A percentile compares a stretch with the other conserved stretches of the same genome.
phyloP scores from a whole-genome alignment of 2,113 vertebrate genomes.

The Brevimyrus niger region DNA sequence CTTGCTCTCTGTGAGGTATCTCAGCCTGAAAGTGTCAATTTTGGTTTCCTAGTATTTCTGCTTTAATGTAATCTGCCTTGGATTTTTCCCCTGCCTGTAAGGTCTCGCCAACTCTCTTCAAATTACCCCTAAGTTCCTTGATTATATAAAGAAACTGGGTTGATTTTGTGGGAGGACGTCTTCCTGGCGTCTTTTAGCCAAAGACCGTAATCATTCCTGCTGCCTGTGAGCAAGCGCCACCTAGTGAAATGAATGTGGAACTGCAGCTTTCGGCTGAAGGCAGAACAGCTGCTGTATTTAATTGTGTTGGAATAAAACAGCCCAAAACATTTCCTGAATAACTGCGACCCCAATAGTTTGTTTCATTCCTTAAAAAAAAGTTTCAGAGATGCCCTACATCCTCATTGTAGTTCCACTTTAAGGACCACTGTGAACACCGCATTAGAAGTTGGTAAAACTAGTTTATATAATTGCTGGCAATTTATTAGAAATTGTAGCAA shows the following conservation, averaged over 20 bases:
- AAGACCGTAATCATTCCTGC: background rate
- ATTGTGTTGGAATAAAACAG: background rate
- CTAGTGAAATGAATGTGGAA: constrained; percentile 4
- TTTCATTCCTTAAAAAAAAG: background rate
- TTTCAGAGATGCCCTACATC: background rate
- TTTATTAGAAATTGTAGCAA: background rate
- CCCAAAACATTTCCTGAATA: background rate
- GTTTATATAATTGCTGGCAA: background rate
- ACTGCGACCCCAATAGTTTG: background rate
- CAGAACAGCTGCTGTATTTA: background rate
- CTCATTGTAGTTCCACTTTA: background rate
- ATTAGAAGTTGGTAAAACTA: background rate
- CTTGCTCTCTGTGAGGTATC: background rate
- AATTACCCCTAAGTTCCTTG: background rate
- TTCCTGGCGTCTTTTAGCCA: background rate
- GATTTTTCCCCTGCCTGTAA: background rate
- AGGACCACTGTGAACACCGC: background rate
- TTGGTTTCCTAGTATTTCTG: background rate
- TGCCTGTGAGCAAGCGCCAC: background rate
- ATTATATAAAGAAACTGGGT: background rate
- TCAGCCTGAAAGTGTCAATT: background rate
- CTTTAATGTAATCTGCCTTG: background rate
- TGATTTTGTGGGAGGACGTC: background rate
- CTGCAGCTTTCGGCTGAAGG: background rate
- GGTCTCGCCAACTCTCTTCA: background rate